Evolutionary conservation across 2,113 vertebrate genomes (phyloP).

Genomic region (Hylia prasina): DNA sequence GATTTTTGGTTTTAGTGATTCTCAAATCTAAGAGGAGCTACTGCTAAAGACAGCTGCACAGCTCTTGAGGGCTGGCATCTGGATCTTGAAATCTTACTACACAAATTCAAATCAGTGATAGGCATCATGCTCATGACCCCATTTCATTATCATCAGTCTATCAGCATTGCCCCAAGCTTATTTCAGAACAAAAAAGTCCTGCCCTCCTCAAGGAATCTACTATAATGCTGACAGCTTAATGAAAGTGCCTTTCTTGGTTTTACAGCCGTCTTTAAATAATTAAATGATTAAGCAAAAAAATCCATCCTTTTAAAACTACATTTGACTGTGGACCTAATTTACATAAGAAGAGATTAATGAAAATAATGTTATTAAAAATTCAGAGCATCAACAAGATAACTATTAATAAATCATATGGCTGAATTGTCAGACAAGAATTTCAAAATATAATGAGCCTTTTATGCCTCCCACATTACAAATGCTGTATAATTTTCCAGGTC

Average conservation of each 20-base stretch:
- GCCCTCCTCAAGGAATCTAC: slow-evolving; percentile 60
- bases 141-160: slow-evolving; percentile 59
- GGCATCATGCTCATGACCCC: slow-evolving; percentile 35
- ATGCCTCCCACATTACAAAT: slow-evolving; percentile 65
- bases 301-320: slow-evolving; percentile 63
- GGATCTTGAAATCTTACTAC: slow-evolving; percentile 3
- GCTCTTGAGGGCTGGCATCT: background rate
- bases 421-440: slow-evolving; percentile 71
- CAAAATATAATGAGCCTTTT: slow-evolving; percentile 69
- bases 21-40: background rate
- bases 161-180: slow-evolving; percentile 51
- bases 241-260: slow-evolving; percentile 59
- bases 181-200: slow-evolving; percentile 62
- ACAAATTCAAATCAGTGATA: slow-evolving; percentile 21
- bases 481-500: slow-evolving; percentile 55
- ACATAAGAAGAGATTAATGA: slow-evolving; percentile 70
- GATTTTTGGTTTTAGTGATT: background rate
- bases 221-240: slow-evolving; percentile 65
- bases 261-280: slow-evolving; percentile 67
- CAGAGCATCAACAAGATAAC: slow-evolving; percentile 70
- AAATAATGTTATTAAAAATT: slow-evolving; percentile 74
- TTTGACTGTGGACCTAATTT: slow-evolving; percentile 66
- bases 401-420: slow-evolving; percentile 74
- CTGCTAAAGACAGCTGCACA: background rate
- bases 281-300: slow-evolving; percentile 66